Percentiles rank a stretch among this genome's conserved stretches.
phyloP scores from a whole-genome alignment of 2,888 invertebrate genomes.

The Dichetophora obliterata region DNA sequence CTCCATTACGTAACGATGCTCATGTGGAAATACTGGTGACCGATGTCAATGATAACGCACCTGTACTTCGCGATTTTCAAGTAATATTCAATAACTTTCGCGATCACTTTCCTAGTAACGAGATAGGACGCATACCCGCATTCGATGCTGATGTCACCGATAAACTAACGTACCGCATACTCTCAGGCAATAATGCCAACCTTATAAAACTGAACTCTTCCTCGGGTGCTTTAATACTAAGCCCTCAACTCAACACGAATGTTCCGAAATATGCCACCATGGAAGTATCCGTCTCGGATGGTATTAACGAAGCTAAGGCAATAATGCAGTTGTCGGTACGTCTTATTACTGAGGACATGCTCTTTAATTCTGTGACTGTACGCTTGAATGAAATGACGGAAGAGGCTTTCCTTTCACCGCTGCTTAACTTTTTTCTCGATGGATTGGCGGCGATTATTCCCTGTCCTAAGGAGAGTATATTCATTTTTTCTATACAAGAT shows the following conservation, averaged over 20 bases:
- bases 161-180: conserved; percentile 81
- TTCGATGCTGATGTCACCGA: conserved; percentile 96
- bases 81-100: conserved; percentile 96
- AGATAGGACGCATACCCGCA: conserved; percentile 92
- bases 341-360: conserved; percentile 93
- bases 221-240: conserved; percentile 86
- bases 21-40: conserved; percentile 90
- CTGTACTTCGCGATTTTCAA: conserved; percentile 90
- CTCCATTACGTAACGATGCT: conserved; percentile 89
- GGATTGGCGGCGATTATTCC: conserved; percentile 93
- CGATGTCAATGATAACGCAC: conserved; percentile 96
- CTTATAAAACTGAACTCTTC: conserved; percentile 86
- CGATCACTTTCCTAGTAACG: conserved; percentile 92
- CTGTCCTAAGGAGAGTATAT: conserved; percentile 92
- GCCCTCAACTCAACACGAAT: conserved; percentile 94
- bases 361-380: conserved; percentile 94
- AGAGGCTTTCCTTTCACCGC: conserved; percentile 89
- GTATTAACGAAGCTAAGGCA: conserved; percentile 92
- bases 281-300: conserved; percentile 94
- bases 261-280: conserved; percentile 93
- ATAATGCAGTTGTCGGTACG: conserved; percentile 92
- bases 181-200: conserved; percentile 94
- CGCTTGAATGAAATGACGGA: conserved; percentile 93
- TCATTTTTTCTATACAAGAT: conserved; percentile 92
- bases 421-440: conserved; percentile 89